Base-by-base conservation (phyloP, 2,888 invertebrate genomes). In the Drepana falcataria region DNA sequence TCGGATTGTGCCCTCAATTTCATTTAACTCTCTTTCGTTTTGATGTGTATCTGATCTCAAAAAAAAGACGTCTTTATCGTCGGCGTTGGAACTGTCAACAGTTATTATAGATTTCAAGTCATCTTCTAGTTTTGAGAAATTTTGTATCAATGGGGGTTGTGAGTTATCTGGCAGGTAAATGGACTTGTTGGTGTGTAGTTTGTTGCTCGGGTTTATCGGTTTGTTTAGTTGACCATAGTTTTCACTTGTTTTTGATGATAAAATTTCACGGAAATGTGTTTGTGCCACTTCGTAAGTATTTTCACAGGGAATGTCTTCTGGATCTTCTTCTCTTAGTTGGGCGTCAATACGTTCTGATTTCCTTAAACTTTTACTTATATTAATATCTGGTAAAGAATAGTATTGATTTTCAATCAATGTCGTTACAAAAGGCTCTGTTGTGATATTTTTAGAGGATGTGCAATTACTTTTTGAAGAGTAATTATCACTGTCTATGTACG, bases 291-390 rank as follows among this genome's bases (percentile, higher is more conserved):
- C 90, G 60, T 89, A 91, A 33, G 86, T 83, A 62, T 84, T 87
- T 79, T 90, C 88, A 62, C 81, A 82, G 57, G 81, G 80, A 65
- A 83, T 80, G 51, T 91, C 87, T 71, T 91, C 88, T 57, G 83
- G 83, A 61, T 88, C 88, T 69, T 87, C 87, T 70, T 89, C 85
- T 71, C 95, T 86, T 55, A 95, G 79, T 75, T 95, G 94, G 55
- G 93, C 93, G 77, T 95, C 95, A 68, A 95, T 95, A 64, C 93
- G 92, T 75, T 95, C 95, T 56, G 93, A 94, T 72, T 94, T 94
- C 68, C 94, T 92, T 59, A 95, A 89, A 73, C 93, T 94, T 75
- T 94, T 94, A 58, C 94, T 93, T 35, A 94, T 93, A 55, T 94
- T 93, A 51, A 95, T 93, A 77, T 95, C 95, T 5, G 95, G 95